Percentiles rank a stretch among this genome's conserved stretches.
Evolutionary conservation across 2,888 invertebrate genomes (phyloP).

Genomic region (Baronia brevicornis): DNA sequence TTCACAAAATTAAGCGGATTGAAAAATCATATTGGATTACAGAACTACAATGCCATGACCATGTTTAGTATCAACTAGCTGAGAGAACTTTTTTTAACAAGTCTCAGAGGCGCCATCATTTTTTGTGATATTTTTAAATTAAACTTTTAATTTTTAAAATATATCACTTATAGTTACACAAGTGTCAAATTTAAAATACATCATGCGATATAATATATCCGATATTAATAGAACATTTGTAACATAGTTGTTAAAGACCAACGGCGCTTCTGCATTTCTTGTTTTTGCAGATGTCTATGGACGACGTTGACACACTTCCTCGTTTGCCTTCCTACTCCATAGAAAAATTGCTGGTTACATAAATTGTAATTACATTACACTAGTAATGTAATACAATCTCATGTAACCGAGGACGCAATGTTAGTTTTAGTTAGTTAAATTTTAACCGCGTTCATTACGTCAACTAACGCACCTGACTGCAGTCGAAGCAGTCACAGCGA

Average conservation of each 20-base stretch:
- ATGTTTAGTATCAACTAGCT: slow-evolving; percentile 41
- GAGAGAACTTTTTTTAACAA: slow-evolving; percentile 32
- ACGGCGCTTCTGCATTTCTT: too few relatives aligned
- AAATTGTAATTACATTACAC: too few relatives aligned
- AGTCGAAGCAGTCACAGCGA: slow-evolving; percentile 18
- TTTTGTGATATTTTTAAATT: slow-evolving; percentile 29
- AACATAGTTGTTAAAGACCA: too few relatives aligned
- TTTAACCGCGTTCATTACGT: neutral
- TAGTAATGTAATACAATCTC: too few relatives aligned
- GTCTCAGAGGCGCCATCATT: slow-evolving; percentile 46
- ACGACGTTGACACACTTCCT: too few relatives aligned
- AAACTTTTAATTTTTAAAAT: slow-evolving; percentile 2
- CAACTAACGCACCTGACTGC: slow-evolving; percentile 46
- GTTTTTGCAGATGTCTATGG: too few relatives aligned
- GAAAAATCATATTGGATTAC: slow-evolving; percentile 48
- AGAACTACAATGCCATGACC: slow-evolving; percentile 45
- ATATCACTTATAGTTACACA: neutral
- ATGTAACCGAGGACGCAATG: too few relatives aligned
- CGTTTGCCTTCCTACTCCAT: too few relatives aligned
- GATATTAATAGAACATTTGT: too few relatives aligned
- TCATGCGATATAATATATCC: too few relatives aligned
- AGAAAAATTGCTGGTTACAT: too few relatives aligned
- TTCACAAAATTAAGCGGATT: slow-evolving; percentile 36
- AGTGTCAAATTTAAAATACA: too few relatives aligned
- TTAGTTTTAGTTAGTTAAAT: neutral